Conservation (phyloP, 2,888 invertebrate species). For the Apamea epomidion region DNA sequence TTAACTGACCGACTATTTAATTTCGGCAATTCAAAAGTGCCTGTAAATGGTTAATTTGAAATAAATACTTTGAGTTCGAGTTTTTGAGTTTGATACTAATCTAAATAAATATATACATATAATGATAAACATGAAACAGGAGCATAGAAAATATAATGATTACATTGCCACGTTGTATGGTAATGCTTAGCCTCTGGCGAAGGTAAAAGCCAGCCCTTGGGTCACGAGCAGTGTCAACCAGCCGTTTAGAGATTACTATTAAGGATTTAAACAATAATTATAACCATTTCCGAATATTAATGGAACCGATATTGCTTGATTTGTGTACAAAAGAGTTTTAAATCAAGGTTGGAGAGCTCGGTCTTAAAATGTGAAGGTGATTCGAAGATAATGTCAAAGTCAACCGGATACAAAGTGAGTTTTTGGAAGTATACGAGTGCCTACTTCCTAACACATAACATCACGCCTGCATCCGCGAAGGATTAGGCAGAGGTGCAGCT, state of each 20-base stretch:
- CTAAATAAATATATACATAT: no score
- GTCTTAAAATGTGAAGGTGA: slow-evolving; percentile 27
- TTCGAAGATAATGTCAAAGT: slow-evolving; percentile 14
- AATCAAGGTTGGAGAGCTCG: slow-evolving; percentile 30
- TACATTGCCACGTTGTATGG: no score
- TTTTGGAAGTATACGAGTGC: neutral
- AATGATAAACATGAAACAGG: no score
- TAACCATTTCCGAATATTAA: slow-evolving; percentile 24
- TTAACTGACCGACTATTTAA: no score
- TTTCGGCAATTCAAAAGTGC: no score
- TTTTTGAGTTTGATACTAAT: no score
- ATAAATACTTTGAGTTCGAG: no score
- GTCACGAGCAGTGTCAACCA: neutral
- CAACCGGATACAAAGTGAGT: slow-evolving; percentile 17
- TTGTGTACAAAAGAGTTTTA: slow-evolving; percentile 19
- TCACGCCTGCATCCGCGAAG: neutral
- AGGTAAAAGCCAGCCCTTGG: neutral
- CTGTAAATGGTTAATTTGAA: no score
- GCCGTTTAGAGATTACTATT: neutral
- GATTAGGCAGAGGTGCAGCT: neutral
- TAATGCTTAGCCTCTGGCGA: neutral
- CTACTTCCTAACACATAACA: slow-evolving; percentile 19
- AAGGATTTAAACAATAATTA: slow-evolving; percentile 13
- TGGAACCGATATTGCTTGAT: neutral
- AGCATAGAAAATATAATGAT: no score